Base-by-base conservation (phyloP, 2,113 vertebrate species). In the Strigops habroptila region DNA sequence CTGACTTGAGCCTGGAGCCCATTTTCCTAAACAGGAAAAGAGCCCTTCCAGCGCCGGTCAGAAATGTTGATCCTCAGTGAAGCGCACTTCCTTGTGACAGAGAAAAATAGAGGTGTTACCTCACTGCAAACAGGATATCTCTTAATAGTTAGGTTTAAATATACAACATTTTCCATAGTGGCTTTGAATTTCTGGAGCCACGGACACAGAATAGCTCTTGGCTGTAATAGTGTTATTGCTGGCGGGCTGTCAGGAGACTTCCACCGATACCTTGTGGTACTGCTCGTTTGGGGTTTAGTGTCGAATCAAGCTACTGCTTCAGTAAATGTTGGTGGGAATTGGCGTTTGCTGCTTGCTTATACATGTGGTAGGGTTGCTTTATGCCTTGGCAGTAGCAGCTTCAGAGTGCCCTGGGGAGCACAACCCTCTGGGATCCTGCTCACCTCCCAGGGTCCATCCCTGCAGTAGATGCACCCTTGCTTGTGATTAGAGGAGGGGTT, bases 111-210 rank as follows among this genome's bases (percentile, higher is more conserved):
- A 97, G 94, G 96, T 96, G 95, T 95, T 97, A 95, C 94, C 93
- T 96, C 93, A 93, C 21, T 96, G 90, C 96, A 96, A 95, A 96
- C 97, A 97, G 97, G 96, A 97, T 97, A 97, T 97, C 96, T 96
- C 94, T 96, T 93, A 97, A 96, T 96, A 97, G 96, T 95, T 86
- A 63, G 93, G 80, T 96, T 97, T 97, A 97, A 97, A 97, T 97
- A 97, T 95, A 96, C 84, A 77, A 30, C 68, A 89, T 95, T 95
- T 97, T 97, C 94, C 95, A 91, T 77, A 59, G 91, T 85, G 92
- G 70, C 69, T 93, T 74, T 95, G 95, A 75, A 33, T 94, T 95
- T 88, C 35, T 95, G 92, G 90, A 87, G 88, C 95, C 75, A 59
- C 0, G 3, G 85, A 80, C 73, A 8, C 30, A 35, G 84, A 21